phyloP scores from a whole-genome alignment of 1,140 invertebrate genomes.

The Drosophila sproati region DNA sequence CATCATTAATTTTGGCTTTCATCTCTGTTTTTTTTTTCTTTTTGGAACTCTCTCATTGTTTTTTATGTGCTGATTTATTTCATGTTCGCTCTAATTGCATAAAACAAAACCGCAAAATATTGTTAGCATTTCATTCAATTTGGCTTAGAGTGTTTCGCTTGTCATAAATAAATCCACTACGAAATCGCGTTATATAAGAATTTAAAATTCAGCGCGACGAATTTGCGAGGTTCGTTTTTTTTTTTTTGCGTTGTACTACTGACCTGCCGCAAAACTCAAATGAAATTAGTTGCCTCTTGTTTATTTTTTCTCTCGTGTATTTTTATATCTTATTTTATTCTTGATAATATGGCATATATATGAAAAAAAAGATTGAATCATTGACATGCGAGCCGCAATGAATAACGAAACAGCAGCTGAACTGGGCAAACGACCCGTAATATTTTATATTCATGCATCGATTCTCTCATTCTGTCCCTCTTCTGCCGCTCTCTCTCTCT shows the following conservation, averaged over 20 bases:
- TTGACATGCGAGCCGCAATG: slow-evolving; percentile 66
- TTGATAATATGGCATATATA: slow-evolving; percentile 34
- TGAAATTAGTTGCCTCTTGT: slow-evolving; percentile 36
- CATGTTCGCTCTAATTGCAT: neutral
- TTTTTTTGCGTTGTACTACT: slow-evolving; percentile 30
- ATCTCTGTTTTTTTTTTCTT: too few relatives aligned
- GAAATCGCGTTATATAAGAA: slow-evolving; percentile 59
- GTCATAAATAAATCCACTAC: slow-evolving; percentile 67
- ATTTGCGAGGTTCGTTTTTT: slow-evolving; percentile 30
- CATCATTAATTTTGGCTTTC: neutral
- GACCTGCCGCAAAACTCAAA: slow-evolving; percentile 65
- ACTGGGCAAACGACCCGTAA: slow-evolving; percentile 23
- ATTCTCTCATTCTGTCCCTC: neutral
- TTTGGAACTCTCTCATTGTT: neutral
- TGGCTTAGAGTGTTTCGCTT: slow-evolving; percentile 41
- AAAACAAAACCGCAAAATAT: neutral
- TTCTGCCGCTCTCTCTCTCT: neutral
- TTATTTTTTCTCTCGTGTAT: slow-evolving; percentile 21
- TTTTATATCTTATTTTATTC: slow-evolving; percentile 34
- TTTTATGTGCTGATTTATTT: slow-evolving; percentile 1
- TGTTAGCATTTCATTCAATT: slow-evolving; percentile 26
- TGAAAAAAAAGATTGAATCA: slow-evolving; percentile 60
- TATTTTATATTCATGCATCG: slow-evolving; percentile 13
- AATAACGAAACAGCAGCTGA: slow-evolving; percentile 45
- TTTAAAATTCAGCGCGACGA: slow-evolving; percentile 29